These are phyloP conservation scores for Pachyseris speciosa DNA, from an alignment of 64 coral and sea anemone species.

Conservation along the genomic window DNA sequence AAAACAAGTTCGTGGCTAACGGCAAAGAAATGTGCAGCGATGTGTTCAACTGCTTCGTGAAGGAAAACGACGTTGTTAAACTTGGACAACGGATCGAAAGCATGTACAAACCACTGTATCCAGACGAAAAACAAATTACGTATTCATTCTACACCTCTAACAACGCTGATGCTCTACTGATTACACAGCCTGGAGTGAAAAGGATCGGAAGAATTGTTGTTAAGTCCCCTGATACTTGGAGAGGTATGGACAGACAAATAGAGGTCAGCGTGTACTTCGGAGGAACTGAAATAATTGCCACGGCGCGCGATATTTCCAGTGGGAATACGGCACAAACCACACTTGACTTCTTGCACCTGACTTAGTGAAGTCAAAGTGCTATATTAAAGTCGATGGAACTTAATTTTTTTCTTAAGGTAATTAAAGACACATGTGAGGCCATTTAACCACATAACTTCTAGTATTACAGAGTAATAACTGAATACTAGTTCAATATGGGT, in stretches of 20 bases:
- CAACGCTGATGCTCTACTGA: not conserved
- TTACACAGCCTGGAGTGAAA: not conserved
- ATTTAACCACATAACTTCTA: no score
- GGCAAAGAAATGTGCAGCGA: not conserved
- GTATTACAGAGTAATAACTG: no score
- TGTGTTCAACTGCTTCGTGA: not conserved
- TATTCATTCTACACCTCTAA: not conserved
- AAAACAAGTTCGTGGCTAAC: constrained; percentile 5
- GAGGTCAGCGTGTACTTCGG: constrained; percentile 27
- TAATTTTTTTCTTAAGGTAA: no score
- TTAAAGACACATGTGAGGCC: no score
- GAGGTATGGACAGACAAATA: not conserved
- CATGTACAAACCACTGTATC: constrained; percentile 20
- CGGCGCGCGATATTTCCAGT: not conserved
- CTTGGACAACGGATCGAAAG: not conserved
- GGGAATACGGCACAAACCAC: not conserved
- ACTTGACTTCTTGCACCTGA: not conserved
- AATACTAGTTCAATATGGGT: no score
- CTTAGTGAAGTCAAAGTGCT: no score
- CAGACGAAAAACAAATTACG: not conserved
- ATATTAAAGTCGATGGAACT: no score
- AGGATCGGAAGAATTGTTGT: constrained; percentile 19
- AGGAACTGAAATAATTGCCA: no score
- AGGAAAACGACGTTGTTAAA: constrained; percentile 17
- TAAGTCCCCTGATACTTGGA: constrained; percentile 6